phyloP scores from a whole-genome alignment of 2,797 vertebrate species.

The Sarcophilus harrisii region DNA sequence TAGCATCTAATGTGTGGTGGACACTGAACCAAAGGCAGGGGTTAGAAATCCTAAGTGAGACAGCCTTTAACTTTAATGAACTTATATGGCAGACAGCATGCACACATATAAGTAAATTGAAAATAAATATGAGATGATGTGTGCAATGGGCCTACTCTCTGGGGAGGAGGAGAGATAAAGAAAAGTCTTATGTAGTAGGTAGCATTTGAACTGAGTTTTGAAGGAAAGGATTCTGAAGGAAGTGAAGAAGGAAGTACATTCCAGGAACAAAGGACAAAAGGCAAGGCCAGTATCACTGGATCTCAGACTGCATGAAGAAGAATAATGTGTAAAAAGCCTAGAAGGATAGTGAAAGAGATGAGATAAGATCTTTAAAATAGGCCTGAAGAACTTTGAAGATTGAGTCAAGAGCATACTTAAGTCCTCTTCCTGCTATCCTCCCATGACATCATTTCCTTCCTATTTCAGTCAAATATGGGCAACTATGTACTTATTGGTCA shows the following conservation, averaged over 20 bases:
- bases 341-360: neutral
- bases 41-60: neutral
- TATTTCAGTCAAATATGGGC: too few species aligned
- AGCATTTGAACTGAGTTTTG: neutral
- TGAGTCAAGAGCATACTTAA: too few species aligned
- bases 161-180: neutral
- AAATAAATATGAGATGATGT: neutral
- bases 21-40: neutral
- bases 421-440: too few species aligned
- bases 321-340: neutral
- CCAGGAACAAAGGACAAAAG: neutral
- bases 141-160: neutral
- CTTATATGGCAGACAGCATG: neutral
- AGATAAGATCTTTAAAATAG: too few species aligned
- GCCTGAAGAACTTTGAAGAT: too few species aligned
- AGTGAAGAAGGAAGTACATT: neutral
- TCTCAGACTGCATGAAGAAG: neutral
- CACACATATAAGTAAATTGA: neutral
- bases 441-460: too few species aligned
- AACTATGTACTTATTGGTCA: too few species aligned
- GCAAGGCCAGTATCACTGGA: neutral
- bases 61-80: neutral
- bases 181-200: neutral
- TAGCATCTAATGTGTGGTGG: conserved; percentile 10
- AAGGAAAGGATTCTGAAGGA: neutral